phyloP scores from a whole-genome alignment of 2,113 vertebrate genomes.

The Istiophorus platypterus region DNA sequence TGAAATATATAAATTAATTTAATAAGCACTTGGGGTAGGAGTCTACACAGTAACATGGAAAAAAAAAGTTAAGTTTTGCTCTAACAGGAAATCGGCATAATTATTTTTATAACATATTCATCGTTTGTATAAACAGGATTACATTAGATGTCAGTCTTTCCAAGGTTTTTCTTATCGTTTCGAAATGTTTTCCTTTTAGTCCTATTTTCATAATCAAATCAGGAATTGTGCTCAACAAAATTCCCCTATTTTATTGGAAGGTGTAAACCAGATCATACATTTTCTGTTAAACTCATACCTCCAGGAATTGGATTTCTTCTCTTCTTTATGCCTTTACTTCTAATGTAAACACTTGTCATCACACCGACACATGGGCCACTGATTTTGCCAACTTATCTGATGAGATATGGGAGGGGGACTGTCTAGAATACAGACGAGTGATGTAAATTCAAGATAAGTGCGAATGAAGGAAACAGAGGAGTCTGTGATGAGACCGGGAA shows the following conservation, averaged over 20 bases:
- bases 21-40: background rate
- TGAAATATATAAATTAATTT: background rate
- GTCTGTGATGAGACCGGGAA: slow-evolving; percentile 30
- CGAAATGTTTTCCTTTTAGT: background rate
- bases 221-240: background rate
- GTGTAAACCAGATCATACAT: background rate
- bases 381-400: slow-evolving; percentile 8
- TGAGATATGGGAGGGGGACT: background rate
- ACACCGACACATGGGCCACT: background rate
- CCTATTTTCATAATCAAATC: background rate
- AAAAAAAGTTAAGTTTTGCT: too few species aligned
- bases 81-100: background rate
- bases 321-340: background rate
- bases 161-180: background rate
- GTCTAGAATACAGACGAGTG: background rate
- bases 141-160: background rate
- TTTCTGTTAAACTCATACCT: background rate
- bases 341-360: background rate
- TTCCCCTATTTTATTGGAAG: background rate
- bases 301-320: background rate
- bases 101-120: background rate
- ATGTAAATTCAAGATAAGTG: slow-evolving; percentile 25
- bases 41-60: background rate
- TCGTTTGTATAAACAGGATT: background rate
- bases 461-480: slow-evolving; percentile 18